Conservation (phyloP, 2,797 vertebrate genomes). For the Phoebastria nigripes region DNA sequence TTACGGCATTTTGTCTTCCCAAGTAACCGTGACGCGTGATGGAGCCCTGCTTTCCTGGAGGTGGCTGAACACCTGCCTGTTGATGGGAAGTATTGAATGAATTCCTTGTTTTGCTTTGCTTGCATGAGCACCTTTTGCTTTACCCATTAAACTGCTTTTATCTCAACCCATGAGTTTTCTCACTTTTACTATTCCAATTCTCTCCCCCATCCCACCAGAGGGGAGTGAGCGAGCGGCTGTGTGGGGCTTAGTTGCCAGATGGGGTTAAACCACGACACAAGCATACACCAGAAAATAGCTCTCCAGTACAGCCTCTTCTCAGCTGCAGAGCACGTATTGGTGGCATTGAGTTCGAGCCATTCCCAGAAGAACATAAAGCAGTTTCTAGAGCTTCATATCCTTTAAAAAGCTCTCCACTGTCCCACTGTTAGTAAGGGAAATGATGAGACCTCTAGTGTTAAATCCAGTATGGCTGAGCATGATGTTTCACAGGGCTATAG, state of each 20-base stretch:
- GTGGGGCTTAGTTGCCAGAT: not conserved
- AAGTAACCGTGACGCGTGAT: accelerated
- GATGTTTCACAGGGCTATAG: not conserved
- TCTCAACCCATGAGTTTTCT: not conserved
- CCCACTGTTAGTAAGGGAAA: not conserved
- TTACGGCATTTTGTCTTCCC: not conserved
- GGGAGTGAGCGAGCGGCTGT: not conserved
- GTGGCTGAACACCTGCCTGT: not conserved
- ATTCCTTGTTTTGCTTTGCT: not conserved
- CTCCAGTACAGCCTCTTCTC: not conserved
- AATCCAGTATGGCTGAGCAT: not conserved
- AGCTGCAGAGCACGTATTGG: not conserved
- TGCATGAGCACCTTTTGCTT: not conserved
- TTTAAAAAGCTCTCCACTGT: not conserved
- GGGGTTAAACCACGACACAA: not conserved
- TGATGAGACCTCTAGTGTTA: not conserved
- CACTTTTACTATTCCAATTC: not conserved
- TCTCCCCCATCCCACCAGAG: not conserved
- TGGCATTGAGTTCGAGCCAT: not conserved
- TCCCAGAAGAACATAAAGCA: not conserved
- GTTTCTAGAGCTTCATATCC: not conserved
- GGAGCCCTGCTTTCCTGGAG: not conserved
- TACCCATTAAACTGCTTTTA: not conserved
- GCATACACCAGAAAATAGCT: not conserved
- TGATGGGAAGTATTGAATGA: not conserved